A percentile compares a stretch with the other conserved stretches of the same genome.
Conservation (phyloP, 2,797 vertebrate genomes). For the Enteromius fasciolatus region DNA sequence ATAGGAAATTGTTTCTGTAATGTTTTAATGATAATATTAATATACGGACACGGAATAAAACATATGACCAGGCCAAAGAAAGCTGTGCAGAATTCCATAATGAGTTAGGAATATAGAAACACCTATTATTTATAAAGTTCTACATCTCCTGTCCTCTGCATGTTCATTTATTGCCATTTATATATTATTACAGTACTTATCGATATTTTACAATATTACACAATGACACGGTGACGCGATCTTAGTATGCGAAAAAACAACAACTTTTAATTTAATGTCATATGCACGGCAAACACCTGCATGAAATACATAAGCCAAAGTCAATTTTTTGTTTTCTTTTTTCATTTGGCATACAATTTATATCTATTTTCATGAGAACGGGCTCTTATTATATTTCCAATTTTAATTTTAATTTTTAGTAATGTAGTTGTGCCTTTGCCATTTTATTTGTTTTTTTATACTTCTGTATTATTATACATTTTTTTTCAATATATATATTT, state of each 20-base stretch:
- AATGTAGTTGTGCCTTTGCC: not conserved
- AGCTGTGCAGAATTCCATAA: not conserved
- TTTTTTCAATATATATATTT: not conserved
- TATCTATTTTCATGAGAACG: too few relatives aligned
- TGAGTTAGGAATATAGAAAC: not conserved
- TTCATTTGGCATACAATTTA: too few relatives aligned
- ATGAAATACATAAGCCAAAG: too few relatives aligned
- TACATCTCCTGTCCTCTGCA: not conserved
- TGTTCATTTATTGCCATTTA: not conserved
- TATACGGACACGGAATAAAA: not conserved
- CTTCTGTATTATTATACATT: not conserved
- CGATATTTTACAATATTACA: too few relatives aligned
- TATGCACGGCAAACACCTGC: too few relatives aligned
- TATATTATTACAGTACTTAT: too few relatives aligned
- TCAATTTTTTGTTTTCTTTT: too few relatives aligned
- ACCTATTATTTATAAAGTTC: not conserved
- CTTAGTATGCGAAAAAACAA: too few relatives aligned
- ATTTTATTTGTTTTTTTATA: not conserved
- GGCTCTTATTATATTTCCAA: not conserved
- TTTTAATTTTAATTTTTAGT: not conserved
- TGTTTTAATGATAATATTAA: not conserved
- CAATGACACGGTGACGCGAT: too few relatives aligned
- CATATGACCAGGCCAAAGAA: not conserved
- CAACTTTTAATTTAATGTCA: too few relatives aligned
- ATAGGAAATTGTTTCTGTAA: not conserved